Conservation (phyloP, 2,888 invertebrate genomes). For the Heteromurus nitidus region DNA sequence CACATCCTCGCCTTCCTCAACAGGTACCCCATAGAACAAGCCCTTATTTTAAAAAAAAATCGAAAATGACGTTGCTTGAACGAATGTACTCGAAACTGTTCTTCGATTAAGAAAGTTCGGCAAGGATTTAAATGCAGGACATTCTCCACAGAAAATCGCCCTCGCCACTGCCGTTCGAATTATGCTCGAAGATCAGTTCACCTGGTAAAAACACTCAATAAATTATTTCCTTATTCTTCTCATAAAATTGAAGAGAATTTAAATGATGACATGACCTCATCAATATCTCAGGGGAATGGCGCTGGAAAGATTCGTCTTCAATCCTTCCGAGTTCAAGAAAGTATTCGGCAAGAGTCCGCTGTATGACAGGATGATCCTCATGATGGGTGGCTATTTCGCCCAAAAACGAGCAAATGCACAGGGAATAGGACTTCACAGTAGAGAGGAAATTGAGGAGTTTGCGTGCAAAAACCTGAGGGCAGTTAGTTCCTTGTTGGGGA, state of each 20-base stretch:
- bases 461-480: slow-evolving; percentile 62
- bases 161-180: slow-evolving; percentile 48
- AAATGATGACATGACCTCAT: too few species aligned
- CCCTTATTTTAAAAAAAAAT: too few species aligned
- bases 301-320: slow-evolving; percentile 58
- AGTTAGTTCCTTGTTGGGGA: slow-evolving; percentile 66
- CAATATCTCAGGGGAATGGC: slow-evolving; percentile 55
- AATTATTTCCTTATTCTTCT: too few species aligned
- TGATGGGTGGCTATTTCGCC: slow-evolving; percentile 19
- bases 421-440: slow-evolving; percentile 69
- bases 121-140: slow-evolving; percentile 49
- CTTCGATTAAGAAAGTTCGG: slow-evolving; percentile 25
- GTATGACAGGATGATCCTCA: slow-evolving; percentile 32
- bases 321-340: slow-evolving; percentile 51
- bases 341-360: slow-evolving; percentile 45
- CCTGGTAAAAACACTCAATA: slow-evolving; percentile 25
- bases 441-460: slow-evolving; percentile 67
- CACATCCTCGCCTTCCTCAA: slow-evolving; percentile 61
- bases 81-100: too few species aligned
- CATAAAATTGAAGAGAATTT: too few species aligned
- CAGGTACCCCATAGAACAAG: too few species aligned
- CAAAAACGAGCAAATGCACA: slow-evolving; percentile 54
- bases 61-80: too few species aligned
- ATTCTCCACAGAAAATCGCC: slow-evolving; percentile 37
- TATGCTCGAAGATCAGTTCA: slow-evolving; percentile 60